Evolutionary conservation across 2,797 vertebrate genomes (phyloP).

Genomic region (Dryobates pubescens): DNA sequence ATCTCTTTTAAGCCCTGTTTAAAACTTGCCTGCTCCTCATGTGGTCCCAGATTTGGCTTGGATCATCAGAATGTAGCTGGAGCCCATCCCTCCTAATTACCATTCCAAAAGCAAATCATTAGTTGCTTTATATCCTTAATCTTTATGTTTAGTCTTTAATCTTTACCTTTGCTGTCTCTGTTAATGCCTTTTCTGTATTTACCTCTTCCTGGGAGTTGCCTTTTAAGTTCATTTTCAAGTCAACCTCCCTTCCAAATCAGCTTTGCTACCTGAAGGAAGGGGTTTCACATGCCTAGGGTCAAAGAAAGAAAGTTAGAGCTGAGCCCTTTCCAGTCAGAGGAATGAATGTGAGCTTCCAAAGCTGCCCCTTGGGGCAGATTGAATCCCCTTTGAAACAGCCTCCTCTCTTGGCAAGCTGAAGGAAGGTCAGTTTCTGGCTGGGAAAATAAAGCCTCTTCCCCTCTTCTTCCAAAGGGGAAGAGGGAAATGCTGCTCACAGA

Average conservation of each 20-base stretch:
- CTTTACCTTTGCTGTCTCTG: too few species aligned
- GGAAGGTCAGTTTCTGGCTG: neutral
- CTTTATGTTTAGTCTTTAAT: too few species aligned
- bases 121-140: neutral
- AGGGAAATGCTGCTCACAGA: neutral
- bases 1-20: neutral
- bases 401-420: neutral
- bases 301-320: neutral
- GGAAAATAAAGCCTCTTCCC: slow-evolving; percentile 45
- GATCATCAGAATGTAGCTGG: too few species aligned
- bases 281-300: neutral
- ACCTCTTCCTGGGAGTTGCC: neutral
- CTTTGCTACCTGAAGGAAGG: neutral
- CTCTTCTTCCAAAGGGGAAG: neutral
- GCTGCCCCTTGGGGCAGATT: neutral
- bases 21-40: neutral
- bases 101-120: neutral
- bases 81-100: neutral
- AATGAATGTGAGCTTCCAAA: slow-evolving; percentile 60
- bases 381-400: neutral
- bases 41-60: neutral
- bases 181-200: too few species aligned
- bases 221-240: neutral
- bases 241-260: rapidly evolving
- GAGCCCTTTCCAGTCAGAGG: neutral